A percentile compares a stretch with the other conserved stretches of the same genome.
These are phyloP conservation scores for Dromas ardeola DNA, from an alignment of 2,113 vertebrate genomes.

Conservation along the genomic window DNA sequence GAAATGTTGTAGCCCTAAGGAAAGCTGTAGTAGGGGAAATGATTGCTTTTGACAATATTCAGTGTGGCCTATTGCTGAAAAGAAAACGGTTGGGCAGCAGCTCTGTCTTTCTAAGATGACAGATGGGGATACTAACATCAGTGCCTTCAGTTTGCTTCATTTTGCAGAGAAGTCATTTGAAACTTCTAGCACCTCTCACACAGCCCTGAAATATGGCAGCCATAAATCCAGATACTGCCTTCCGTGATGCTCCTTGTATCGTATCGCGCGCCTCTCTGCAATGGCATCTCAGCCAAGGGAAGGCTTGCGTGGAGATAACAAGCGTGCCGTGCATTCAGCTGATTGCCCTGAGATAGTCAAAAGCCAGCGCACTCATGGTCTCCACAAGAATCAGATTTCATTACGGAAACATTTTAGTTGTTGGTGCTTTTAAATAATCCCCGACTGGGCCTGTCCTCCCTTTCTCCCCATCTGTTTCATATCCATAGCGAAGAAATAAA, in stretches of 20 bases:
- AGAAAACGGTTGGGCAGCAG: neutral
- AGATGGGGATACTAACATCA: neutral
- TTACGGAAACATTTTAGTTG: conserved; percentile 8
- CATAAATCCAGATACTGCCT: conserved; percentile 6
- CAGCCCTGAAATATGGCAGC: conserved; percentile 8
- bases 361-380: neutral
- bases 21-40: conserved; percentile 9
- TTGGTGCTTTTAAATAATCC: conserved; percentile 13
- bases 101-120: conserved; percentile 27
- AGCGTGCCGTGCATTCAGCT: neutral
- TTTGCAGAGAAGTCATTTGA: conserved; percentile 15
- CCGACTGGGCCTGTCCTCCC: neutral
- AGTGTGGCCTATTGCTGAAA: neutral
- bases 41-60: neutral
- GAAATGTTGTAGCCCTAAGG: neutral
- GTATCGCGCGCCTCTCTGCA: neutral
- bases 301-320: neutral
- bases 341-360: neutral
- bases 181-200: neutral
- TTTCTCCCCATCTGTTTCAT: neutral
- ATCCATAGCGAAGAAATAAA: neutral
- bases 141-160: conserved; percentile 7
- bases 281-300: neutral
- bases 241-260: neutral
- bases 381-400: neutral